Evolutionary conservation across 1,140 invertebrate genomes (phyloP).

Genomic region (Drosophila parvula): DNA sequence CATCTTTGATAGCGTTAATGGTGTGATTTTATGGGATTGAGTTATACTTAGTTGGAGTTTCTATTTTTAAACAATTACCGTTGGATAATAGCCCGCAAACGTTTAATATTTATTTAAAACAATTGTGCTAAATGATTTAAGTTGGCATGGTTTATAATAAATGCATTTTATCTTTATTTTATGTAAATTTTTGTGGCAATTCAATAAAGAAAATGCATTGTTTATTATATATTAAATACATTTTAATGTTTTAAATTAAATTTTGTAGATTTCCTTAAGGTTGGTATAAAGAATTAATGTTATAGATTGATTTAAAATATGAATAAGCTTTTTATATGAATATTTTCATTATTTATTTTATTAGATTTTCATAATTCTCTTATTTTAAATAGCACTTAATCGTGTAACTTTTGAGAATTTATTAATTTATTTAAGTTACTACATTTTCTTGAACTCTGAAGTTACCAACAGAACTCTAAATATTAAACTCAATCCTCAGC

Average conservation of each 20-base stretch:
- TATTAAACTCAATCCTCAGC: neutral
- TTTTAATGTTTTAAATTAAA: too few relatives aligned
- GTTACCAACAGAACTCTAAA: too few relatives aligned
- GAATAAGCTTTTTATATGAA: too few relatives aligned
- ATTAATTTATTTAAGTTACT: neutral
- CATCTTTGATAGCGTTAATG: constrained; percentile 32
- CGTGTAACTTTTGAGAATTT: neutral
- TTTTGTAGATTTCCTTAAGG: too few relatives aligned
- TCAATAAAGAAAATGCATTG: too few relatives aligned
- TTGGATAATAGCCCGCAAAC: neutral
- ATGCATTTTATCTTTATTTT: too few relatives aligned
- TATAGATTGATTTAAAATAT: neutral
- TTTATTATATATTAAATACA: too few relatives aligned
- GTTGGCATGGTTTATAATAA: neutral
- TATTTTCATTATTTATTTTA: too few relatives aligned
- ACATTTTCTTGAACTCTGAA: neutral
- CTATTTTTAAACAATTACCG: constrained; percentile 20
- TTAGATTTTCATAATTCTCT: neutral
- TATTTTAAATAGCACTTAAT: too few relatives aligned
- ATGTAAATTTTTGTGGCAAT: too few relatives aligned
- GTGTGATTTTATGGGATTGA: constrained; percentile 29
- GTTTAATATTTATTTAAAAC: constrained; percentile 10
- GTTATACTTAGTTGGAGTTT: neutral
- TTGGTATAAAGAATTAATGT: too few relatives aligned
- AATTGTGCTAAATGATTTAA: neutral